These are phyloP conservation scores for Steinernema scapterisci DNA, from an alignment of 2,888 invertebrate species.

Conservation along the genomic window DNA sequence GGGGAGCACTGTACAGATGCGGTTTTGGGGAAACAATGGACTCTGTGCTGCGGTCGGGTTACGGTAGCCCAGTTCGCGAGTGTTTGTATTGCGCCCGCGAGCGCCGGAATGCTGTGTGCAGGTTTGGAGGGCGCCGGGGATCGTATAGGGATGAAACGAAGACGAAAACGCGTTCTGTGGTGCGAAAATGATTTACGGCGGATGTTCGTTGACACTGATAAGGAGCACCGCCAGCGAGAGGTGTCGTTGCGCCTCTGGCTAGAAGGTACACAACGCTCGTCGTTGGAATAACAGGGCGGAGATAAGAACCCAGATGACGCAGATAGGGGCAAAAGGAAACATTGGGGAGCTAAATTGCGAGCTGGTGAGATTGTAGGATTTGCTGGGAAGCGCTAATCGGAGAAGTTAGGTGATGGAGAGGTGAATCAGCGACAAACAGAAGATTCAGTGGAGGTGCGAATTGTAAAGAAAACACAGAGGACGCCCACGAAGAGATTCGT, in stretches of 20 bases:
- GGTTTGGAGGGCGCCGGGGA: not conserved
- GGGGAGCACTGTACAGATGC: not conserved
- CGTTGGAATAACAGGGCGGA: constrained; percentile 1
- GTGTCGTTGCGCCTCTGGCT: not conserved
- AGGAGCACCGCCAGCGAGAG: not conserved
- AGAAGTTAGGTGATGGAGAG: too few relatives aligned
- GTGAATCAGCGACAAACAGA: too few relatives aligned
- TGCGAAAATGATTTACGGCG: constrained; percentile 30
- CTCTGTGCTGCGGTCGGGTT: not conserved
- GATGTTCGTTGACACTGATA: constrained; percentile 32
- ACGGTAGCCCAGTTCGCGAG: constrained; percentile 23
- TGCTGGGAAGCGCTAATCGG: too few relatives aligned
- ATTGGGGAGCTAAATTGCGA: too few relatives aligned
- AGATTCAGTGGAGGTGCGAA: too few relatives aligned
- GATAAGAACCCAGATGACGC: not conserved
- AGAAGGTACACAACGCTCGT: not conserved
- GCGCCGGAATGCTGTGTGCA: constrained; percentile 11
- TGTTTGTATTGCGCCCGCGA: not conserved
- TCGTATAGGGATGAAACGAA: constrained; percentile 8
- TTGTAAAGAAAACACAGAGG: too few relatives aligned
- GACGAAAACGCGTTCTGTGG: not conserved
- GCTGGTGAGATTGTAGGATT: too few relatives aligned
- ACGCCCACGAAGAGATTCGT: too few relatives aligned
- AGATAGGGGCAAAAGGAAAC: not conserved
- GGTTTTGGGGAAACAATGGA: constrained; percentile 10